A percentile compares a stretch with the other conserved stretches of the same genome.
phyloP scores from a whole-genome alignment of 2,113 vertebrate species.

The Progne subis region DNA sequence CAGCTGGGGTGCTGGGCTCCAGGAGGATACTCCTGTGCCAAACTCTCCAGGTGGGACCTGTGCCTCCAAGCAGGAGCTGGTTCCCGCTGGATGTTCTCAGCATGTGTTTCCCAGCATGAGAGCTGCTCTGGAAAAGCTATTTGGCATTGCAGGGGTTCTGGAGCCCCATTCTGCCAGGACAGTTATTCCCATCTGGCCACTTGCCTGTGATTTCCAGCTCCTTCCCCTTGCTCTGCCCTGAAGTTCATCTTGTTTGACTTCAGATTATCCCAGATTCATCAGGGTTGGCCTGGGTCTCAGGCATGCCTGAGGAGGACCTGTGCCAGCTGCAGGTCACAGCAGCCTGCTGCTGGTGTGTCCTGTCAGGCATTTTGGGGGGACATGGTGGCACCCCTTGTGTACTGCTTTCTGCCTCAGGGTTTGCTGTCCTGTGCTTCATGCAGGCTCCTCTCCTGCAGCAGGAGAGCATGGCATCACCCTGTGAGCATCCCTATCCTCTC shows the following conservation, averaged over 20 bases:
- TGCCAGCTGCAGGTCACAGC: background rate
- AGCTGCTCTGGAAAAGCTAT: background rate
- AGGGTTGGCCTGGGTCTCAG: background rate
- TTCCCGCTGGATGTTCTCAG: background rate
- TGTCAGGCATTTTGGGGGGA: fast-evolving
- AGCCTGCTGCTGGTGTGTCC: background rate
- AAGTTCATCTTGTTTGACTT: conserved; percentile 10
- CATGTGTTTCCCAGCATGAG: fast-evolving
- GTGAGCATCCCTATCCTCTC: background rate
- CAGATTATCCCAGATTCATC: background rate
- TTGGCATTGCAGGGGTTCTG: background rate
- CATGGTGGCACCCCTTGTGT: background rate
- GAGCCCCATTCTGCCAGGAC: background rate
- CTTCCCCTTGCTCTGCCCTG: background rate
- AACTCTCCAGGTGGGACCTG: background rate
- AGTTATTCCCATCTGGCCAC: background rate
- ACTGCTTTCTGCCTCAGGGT: background rate
- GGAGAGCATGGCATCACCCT: fast-evolving
- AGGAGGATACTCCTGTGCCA: background rate
- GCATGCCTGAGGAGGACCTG: fast-evolving
- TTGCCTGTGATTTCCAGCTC: background rate
- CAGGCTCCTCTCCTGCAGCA: background rate
- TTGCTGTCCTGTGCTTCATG: fast-evolving
- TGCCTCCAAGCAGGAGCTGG: fast-evolving
- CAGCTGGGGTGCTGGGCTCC: background rate